Conservation (phyloP, 2,888 invertebrate species). For the Melanchra persicariae region DNA sequence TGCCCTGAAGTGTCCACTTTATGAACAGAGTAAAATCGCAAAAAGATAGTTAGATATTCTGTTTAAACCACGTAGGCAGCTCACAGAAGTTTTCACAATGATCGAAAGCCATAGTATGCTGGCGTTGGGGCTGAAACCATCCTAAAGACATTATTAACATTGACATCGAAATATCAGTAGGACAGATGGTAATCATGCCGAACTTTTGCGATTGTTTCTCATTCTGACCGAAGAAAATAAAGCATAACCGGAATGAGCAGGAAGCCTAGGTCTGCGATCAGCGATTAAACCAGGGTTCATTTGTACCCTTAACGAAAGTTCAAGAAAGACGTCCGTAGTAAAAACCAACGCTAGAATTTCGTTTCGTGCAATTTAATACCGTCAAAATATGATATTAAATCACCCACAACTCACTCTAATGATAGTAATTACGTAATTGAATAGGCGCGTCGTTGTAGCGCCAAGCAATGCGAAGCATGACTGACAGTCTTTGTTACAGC, state of each 20-base stretch:
- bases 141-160: not conserved
- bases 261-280: not conserved
- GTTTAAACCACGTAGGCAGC: not conserved
- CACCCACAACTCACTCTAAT: conserved; percentile 22
- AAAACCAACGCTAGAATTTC: not conserved
- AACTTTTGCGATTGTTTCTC: not conserved
- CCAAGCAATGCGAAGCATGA: conserved; percentile 39
- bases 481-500: conserved; percentile 34
- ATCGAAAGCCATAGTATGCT: too few species aligned
- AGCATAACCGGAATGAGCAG: not conserved
- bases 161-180: not conserved
- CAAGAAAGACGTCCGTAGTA: not conserved
- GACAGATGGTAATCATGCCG: not conserved
- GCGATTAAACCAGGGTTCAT: not conserved
- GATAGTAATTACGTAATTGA: conserved; percentile 30
- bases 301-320: not conserved
- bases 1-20: too few species aligned
- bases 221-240: not conserved
- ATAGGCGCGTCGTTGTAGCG: conserved; percentile 13
- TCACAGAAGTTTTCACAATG: not conserved
- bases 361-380: conserved; percentile 15
- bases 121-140: not conserved
- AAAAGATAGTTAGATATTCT: too few species aligned
- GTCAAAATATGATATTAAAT: conserved; percentile 19
- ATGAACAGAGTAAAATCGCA: too few species aligned